phyloP scores from a whole-genome alignment of 2,888 invertebrate species.

The Drosophila borealis region DNA sequence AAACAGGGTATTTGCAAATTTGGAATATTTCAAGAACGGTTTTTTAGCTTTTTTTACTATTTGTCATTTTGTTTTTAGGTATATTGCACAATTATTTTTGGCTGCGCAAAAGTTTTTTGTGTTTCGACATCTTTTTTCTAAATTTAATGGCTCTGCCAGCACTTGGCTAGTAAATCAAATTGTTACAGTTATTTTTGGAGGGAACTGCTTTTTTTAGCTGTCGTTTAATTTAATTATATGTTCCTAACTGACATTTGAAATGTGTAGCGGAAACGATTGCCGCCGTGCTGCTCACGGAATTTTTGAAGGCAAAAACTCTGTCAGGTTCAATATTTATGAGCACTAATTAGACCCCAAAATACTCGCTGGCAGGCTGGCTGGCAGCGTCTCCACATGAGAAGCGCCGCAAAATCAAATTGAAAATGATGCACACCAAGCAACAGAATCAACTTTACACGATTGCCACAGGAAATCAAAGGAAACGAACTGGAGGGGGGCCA shows the following conservation, averaged over 20 bases:
- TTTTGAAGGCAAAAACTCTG: conserved; percentile 14
- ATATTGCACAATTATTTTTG: conserved; percentile 58
- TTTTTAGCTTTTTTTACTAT: conserved; percentile 24
- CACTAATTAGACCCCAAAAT: conserved; percentile 41
- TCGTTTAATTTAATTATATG: conserved; percentile 68
- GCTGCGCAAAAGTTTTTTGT: conserved; percentile 46
- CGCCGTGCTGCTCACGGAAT: background rate
- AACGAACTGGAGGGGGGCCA: background rate
- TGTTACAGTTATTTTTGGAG: conserved; percentile 48
- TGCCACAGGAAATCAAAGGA: conserved; percentile 44
- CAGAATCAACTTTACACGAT: conserved; percentile 33
- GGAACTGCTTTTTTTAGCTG: conserved; percentile 10
- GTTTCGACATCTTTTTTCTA: conserved; percentile 34
- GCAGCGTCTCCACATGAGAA: conserved; percentile 24
- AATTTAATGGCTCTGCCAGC: conserved; percentile 74
- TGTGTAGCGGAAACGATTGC: conserved; percentile 50
- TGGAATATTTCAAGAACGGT: background rate
- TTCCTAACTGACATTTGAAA: conserved; percentile 39
- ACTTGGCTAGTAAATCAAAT: conserved; percentile 68
- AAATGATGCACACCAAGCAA: conserved; percentile 21
- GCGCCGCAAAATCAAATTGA: conserved; percentile 47
- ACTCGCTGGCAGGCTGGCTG: background rate
- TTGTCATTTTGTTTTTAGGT: conserved; percentile 32
- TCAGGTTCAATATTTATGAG: conserved; percentile 39
- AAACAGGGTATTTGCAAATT: conserved; percentile 8